A percentile compares a stretch with the other conserved stretches of the same genome.
phyloP scores from a whole-genome alignment of 2,113 vertebrate species.

The Cynopterus brachyotis region DNA sequence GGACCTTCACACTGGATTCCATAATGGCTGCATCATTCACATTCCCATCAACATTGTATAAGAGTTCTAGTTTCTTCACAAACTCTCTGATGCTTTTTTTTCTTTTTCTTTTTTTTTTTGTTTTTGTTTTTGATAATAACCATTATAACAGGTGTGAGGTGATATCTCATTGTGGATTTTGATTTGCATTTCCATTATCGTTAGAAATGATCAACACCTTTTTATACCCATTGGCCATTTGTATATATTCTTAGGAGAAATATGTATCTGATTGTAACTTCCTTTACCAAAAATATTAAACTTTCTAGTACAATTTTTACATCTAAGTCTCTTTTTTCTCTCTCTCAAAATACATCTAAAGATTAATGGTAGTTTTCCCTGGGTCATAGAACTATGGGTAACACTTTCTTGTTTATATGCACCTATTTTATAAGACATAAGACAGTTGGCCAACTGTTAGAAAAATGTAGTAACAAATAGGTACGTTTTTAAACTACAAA shows the following conservation, averaged over 20 bases:
- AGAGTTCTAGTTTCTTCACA: neutral
- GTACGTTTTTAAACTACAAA: conserved; percentile 9
- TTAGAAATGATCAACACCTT: neutral
- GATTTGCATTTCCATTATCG: neutral
- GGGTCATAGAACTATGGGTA: neutral
- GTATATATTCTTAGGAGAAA: neutral
- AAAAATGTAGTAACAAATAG: conserved; percentile 33
- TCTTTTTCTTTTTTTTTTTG: neutral
- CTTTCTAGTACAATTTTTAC: neutral
- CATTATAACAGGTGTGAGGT: neutral
- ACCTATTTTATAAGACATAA: neutral
- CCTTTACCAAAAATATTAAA: neutral
- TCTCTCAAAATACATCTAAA: neutral
- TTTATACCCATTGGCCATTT: too few species aligned
- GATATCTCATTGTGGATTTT: neutral
- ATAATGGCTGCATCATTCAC: neutral
- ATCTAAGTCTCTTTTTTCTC: neutral
- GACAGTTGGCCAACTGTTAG: conserved; percentile 12
- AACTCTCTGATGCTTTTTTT: neutral
- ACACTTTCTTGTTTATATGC: neutral
- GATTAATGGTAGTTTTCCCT: neutral
- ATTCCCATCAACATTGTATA: neutral
- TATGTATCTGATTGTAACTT: neutral
- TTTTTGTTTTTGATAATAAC: neutral
- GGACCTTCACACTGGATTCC: neutral